phyloP scores from a whole-genome alignment of 2,888 invertebrate species.

The Cactoblastis cactorum region DNA sequence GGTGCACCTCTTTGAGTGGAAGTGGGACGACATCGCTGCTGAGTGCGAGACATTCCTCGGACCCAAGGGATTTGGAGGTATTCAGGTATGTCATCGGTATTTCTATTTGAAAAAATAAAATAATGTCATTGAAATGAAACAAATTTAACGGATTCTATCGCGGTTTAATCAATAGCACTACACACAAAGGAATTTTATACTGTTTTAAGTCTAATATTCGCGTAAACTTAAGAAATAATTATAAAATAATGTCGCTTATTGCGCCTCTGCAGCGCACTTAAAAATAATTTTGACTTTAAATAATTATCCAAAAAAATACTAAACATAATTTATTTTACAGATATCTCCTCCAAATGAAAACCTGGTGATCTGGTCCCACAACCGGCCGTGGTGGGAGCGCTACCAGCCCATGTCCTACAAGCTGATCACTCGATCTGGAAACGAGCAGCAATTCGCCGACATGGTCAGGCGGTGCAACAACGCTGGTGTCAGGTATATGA shows the following conservation, averaged over 20 bases:
- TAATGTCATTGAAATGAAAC: too few species aligned
- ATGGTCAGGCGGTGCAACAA: conserved; percentile 90
- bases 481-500: conserved; percentile 86
- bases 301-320: background rate
- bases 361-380: conserved; percentile 70
- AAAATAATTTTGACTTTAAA: background rate
- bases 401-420: conserved; percentile 93
- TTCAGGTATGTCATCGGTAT: conserved; percentile 80
- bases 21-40: conserved; percentile 87
- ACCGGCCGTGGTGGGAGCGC: conserved; percentile 92
- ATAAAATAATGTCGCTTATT: too few species aligned
- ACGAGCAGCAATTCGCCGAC: conserved; percentile 82
- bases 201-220: too few species aligned
- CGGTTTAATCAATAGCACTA: too few species aligned
- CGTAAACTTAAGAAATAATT: too few species aligned
- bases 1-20: conserved; percentile 91
- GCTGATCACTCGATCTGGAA: conserved; percentile 87
- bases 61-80: conserved; percentile 85
- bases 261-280: too few species aligned
- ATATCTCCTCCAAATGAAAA: conserved; percentile 89
- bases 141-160: too few species aligned
- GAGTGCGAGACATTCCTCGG: conserved; percentile 90
- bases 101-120: too few species aligned
- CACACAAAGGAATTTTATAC: too few species aligned
- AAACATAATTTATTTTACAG: conserved; percentile 47